Evolutionary conservation across 2,888 invertebrate genomes (phyloP).

Genomic region (Hoplodrina ambigua): DNA sequence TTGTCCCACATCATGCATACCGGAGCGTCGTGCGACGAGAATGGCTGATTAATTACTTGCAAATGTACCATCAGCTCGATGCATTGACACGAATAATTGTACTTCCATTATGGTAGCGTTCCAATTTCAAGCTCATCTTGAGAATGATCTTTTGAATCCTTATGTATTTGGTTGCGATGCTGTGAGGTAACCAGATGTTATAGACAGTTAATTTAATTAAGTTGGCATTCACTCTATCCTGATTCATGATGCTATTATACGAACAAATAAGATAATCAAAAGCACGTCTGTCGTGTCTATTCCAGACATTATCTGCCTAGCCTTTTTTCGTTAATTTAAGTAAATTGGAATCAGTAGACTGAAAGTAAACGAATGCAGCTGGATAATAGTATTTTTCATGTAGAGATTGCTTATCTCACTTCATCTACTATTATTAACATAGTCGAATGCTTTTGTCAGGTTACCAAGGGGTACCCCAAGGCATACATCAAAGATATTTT

Average conservation of each 20-base stretch:
- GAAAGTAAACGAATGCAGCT: no score
- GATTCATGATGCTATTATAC: not conserved
- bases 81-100: slow-evolving; percentile 48
- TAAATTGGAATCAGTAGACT: no score
- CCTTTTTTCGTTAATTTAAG: no score
- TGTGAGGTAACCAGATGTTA: slow-evolving; percentile 23
- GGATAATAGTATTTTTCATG: no score
- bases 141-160: slow-evolving; percentile 39
- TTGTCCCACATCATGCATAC: slow-evolving; percentile 56
- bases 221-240: not conserved
- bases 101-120: slow-evolving; percentile 42
- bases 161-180: slow-evolving; percentile 28
- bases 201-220: slow-evolving; percentile 17
- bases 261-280: not conserved
- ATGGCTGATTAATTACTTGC: slow-evolving; percentile 65
- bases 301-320: no score
- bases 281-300: not conserved
- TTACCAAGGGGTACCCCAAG: slow-evolving; percentile 11
- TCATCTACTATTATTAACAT: not conserved
- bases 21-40: slow-evolving; percentile 52
- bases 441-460: slow-evolving; percentile 21
- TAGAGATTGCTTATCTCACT: no score
- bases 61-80: slow-evolving; percentile 52
- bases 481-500: not conserved
- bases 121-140: slow-evolving; percentile 51